These are phyloP conservation scores for Pandion haliaetus DNA, from an alignment of 2,113 vertebrate species.

Conservation along the genomic window DNA sequence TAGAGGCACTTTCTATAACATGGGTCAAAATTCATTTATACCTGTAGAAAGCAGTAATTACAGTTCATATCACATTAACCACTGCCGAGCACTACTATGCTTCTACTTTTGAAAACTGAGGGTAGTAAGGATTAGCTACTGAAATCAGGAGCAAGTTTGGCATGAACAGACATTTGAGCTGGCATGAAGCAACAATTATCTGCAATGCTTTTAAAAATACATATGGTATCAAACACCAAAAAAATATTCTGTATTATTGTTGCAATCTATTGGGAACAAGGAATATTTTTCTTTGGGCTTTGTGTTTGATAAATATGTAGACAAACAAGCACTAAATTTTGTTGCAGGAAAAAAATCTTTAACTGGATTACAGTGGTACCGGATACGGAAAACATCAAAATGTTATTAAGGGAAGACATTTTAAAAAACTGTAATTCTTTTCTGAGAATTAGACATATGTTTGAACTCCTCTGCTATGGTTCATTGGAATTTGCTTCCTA, in stretches of 20 bases:
- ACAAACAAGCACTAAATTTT: neutral
- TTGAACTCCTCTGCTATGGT: slow-evolving; percentile 5
- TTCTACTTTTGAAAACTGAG: neutral
- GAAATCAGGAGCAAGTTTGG: neutral
- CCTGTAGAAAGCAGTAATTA: neutral
- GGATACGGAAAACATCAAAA: neutral
- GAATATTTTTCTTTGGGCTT: neutral
- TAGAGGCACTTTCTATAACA: neutral
- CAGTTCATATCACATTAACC: neutral
- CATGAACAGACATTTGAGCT: neutral
- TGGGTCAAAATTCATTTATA: neutral
- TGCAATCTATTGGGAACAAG: neutral
- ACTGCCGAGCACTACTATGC: neutral
- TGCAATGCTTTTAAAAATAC: slow-evolving; percentile 23
- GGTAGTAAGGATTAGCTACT: neutral
- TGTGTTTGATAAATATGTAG: neutral
- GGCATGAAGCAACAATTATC: neutral
- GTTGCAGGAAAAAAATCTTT: neutral
- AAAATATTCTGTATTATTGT: neutral
- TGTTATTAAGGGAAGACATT: neutral
- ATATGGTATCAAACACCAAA: neutral
- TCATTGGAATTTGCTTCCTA: neutral
- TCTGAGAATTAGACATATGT: neutral
- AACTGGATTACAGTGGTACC: neutral
- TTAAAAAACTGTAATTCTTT: neutral